Evolutionary conservation across 2,797 vertebrate species (phyloP).

Genomic region (Mormyrops attenuatus): DNA sequence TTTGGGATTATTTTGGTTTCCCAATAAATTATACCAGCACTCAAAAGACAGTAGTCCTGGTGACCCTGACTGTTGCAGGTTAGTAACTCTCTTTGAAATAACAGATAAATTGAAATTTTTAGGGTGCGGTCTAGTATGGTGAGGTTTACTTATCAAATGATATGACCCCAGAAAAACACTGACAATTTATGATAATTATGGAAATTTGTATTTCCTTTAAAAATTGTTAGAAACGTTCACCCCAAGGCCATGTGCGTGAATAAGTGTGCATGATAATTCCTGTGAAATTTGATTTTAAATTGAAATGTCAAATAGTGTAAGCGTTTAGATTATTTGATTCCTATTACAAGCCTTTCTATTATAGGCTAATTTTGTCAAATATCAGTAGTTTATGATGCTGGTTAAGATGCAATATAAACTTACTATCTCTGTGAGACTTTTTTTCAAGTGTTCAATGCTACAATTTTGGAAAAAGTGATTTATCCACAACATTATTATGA

Average conservation of each 20-base stretch:
- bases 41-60: background rate
- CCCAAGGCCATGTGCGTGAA: background rate
- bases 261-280: background rate
- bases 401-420: background rate
- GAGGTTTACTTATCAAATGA: background rate
- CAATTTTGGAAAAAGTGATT: background rate
- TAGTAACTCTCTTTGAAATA: background rate
- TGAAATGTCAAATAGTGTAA: background rate
- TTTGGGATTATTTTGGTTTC: background rate
- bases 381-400: background rate
- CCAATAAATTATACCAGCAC: background rate
- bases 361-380: background rate
- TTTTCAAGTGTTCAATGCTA: background rate
- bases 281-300: background rate
- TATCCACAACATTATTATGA: background rate
- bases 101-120: background rate
- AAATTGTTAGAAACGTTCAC: background rate
- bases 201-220: background rate
- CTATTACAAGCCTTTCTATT: background rate
- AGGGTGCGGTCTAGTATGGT: background rate
- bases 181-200: background rate
- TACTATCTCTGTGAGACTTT: background rate
- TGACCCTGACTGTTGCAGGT: background rate
- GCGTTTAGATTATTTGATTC: background rate
- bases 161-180: background rate